phyloP scores from a whole-genome alignment of 2,888 invertebrate species.

The Mythimna lalbum region DNA sequence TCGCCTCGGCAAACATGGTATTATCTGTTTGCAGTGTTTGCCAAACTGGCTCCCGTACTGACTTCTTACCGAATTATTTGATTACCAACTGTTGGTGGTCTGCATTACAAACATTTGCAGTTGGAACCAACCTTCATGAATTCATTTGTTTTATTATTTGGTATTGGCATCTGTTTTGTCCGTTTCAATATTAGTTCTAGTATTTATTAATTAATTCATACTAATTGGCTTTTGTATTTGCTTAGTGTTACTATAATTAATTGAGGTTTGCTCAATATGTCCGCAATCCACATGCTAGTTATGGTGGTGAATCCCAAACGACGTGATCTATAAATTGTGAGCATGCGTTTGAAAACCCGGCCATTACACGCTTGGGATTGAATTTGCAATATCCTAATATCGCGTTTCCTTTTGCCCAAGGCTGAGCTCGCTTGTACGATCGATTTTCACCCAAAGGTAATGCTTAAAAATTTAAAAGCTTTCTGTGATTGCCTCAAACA shows the following conservation, averaged over 20 bases:
- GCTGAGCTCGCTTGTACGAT: slow-evolving; percentile 28
- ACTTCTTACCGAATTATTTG: slow-evolving; percentile 62
- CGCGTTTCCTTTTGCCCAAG: slow-evolving; percentile 50
- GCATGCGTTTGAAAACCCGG: slow-evolving; percentile 28
- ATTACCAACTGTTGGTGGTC: slow-evolving; percentile 38
- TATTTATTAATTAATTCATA: slow-evolving; percentile 26
- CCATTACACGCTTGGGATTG: slow-evolving; percentile 49
- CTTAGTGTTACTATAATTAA: slow-evolving; percentile 5
- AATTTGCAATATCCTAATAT: slow-evolving; percentile 53
- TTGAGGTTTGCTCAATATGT: slow-evolving; percentile 1
- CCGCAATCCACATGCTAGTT: not conserved
- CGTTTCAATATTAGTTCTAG: slow-evolving; percentile 29
- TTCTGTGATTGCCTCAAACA: not conserved
- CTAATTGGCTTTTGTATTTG: slow-evolving; percentile 19
- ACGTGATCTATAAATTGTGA: slow-evolving; percentile 49
- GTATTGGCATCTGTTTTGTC: slow-evolving; percentile 15
- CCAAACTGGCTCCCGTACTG: slow-evolving; percentile 56
- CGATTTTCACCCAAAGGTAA: slow-evolving; percentile 22
- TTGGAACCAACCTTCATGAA: slow-evolving; percentile 17
- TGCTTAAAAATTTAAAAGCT: slow-evolving; percentile 40
- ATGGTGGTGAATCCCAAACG: slow-evolving; percentile 20
- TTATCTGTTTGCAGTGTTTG: slow-evolving; percentile 66
- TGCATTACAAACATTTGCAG: slow-evolving; percentile 29
- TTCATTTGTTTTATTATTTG: slow-evolving; percentile 32
- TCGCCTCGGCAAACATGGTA: slow-evolving; percentile 61